Conservation (phyloP, 2,797 vertebrate species). For the Heliangelus exortis region DNA sequence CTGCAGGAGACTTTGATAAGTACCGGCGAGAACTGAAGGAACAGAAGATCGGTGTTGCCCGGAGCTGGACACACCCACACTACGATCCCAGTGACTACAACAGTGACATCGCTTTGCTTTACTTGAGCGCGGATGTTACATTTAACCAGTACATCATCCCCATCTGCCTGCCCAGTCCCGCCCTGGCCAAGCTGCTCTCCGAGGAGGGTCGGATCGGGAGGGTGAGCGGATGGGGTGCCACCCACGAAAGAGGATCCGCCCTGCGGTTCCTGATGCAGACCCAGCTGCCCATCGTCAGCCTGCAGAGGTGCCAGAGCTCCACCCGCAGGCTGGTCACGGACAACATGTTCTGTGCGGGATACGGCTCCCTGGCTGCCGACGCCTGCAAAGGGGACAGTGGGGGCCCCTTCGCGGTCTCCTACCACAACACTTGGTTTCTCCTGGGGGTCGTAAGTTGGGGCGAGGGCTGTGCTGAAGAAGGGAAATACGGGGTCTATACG, state of each 20-base stretch:
- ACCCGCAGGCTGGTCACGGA: conserved; percentile 12
- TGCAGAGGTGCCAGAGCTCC: conserved; percentile 35
- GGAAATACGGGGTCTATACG: conserved; percentile 41
- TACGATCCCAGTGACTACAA: conserved; percentile 45
- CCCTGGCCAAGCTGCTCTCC: conserved; percentile 23
- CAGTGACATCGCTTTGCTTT: conserved; percentile 60
- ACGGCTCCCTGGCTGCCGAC: not conserved
- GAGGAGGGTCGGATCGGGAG: not conserved
- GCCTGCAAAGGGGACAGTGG: conserved; percentile 70
- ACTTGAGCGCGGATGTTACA: not conserved
- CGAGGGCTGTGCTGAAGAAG: conserved; percentile 57
- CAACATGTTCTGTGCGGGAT: conserved; percentile 70
- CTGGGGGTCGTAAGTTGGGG: conserved; percentile 68
- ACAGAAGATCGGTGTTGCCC: conserved; percentile 61
- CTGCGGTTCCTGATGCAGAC: conserved; percentile 60
- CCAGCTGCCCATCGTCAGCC: conserved; percentile 21
- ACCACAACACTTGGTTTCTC: conserved; percentile 59
- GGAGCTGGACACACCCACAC: conserved; percentile 48
- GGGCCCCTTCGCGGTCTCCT: conserved; percentile 37
- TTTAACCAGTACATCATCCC: conserved; percentile 5
- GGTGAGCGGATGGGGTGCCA: conserved; percentile 66
- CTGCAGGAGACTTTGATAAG: conserved; percentile 70
- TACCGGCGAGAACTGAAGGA: conserved; percentile 56
- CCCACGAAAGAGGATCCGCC: not conserved
- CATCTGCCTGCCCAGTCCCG: conserved; percentile 64